These are phyloP conservation scores for Tragelaphus strepsiceros DNA, from an alignment of 2,113 vertebrate species.

Conservation along the genomic window DNA sequence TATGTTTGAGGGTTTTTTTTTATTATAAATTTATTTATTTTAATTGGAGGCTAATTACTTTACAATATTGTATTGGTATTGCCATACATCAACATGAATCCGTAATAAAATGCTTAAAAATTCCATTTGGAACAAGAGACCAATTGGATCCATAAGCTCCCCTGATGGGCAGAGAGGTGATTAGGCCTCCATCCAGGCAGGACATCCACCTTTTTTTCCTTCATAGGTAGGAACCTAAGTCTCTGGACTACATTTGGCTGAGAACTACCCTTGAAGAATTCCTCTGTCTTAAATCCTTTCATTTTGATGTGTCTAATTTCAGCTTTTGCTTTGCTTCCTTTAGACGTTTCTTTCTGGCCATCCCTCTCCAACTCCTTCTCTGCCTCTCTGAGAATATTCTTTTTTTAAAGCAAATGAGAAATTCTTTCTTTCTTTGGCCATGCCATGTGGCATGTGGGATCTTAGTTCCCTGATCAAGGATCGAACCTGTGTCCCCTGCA, in stretches of 20 bases:
- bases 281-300: neutral
- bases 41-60: no score
- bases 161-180: neutral
- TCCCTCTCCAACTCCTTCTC: neutral
- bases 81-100: no score
- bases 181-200: neutral
- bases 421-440: neutral
- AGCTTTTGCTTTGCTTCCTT: neutral
- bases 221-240: neutral
- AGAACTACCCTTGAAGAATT: neutral
- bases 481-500: neutral
- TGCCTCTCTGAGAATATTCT: neutral
- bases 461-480: neutral
- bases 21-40: no score
- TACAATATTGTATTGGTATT: no score
- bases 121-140: neutral
- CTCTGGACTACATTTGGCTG: neutral
- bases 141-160: neutral
- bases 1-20: neutral
- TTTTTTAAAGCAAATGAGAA: neutral
- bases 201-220: neutral
- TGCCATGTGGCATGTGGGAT: neutral
- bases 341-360: neutral
- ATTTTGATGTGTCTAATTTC: neutral
- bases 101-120: slow-evolving; percentile 18